A percentile compares a stretch with the other conserved stretches of the same genome.
phyloP scores from a whole-genome alignment of 1,140 invertebrate genomes.

The Hermetia illucens region DNA sequence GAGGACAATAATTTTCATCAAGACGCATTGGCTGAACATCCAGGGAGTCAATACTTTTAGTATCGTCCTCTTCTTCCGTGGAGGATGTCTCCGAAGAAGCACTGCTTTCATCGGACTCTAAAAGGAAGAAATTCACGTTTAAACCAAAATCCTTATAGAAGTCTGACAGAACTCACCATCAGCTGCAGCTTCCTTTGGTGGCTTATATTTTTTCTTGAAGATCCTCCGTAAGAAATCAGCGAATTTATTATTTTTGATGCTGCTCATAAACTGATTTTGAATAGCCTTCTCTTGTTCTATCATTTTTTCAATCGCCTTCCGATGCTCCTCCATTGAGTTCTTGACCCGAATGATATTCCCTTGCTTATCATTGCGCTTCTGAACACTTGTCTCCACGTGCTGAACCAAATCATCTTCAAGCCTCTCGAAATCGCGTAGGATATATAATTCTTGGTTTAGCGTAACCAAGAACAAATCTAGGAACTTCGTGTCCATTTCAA shows the following conservation, averaged over 20 bases:
- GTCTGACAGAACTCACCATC: slow-evolving; percentile 22
- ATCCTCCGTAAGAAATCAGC: slow-evolving; percentile 57
- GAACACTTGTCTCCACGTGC: slow-evolving; percentile 39
- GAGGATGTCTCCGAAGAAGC: slow-evolving; percentile 31
- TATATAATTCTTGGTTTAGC: slow-evolving; percentile 61
- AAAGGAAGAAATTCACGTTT: slow-evolving; percentile 2
- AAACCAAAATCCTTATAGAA: too few species aligned
- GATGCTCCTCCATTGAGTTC: slow-evolving; percentile 39
- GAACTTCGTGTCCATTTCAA: slow-evolving; percentile 47
- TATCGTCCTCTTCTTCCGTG: slow-evolving; percentile 42
- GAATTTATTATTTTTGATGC: slow-evolving; percentile 56
- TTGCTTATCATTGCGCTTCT: slow-evolving; percentile 25
- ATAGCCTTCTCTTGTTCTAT: slow-evolving; percentile 40
- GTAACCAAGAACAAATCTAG: slow-evolving; percentile 52
- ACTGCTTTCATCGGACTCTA: slow-evolving; percentile 4
- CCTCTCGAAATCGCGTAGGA: slow-evolving; percentile 59
- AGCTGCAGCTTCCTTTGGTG: slow-evolving; percentile 31
- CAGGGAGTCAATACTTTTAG: slow-evolving; percentile 39
- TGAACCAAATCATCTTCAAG: slow-evolving; percentile 48
- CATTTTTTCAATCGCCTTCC: slow-evolving; percentile 39
- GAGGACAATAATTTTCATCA: slow-evolving; percentile 61
- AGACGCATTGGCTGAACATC: slow-evolving; percentile 45
- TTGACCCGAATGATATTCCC: slow-evolving; percentile 36
- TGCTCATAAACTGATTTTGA: slow-evolving; percentile 37
- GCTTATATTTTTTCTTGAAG: slow-evolving; percentile 59